These are phyloP conservation scores for Drosophila dives DNA, from an alignment of 2,888 invertebrate genomes.

Conservation along the genomic window DNA sequence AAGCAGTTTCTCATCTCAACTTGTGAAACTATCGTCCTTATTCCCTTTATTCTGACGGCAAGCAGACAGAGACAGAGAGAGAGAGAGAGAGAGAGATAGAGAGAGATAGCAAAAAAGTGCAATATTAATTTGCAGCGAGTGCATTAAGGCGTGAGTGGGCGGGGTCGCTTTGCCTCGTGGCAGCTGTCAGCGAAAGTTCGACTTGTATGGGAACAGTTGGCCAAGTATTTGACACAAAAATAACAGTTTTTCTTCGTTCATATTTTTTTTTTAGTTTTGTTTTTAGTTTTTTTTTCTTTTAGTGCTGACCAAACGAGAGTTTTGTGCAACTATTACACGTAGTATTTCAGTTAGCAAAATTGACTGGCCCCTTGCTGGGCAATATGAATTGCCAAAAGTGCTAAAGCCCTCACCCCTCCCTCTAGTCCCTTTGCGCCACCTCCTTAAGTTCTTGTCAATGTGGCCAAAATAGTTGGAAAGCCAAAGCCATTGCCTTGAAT, in stretches of 20 bases:
- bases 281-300: slow-evolving; percentile 1
- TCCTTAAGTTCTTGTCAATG: slow-evolving; percentile 30
- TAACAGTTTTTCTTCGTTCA: slow-evolving; percentile 70
- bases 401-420: not conserved
- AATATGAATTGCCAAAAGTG: slow-evolving; percentile 41
- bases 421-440: not conserved
- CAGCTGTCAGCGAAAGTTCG: slow-evolving; percentile 79
- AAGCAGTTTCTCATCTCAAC: slow-evolving; percentile 69
- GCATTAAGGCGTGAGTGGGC: slow-evolving; percentile 68
- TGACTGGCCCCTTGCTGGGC: slow-evolving; percentile 38
- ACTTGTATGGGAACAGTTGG: slow-evolving; percentile 75
- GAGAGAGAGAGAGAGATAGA: slow-evolving; percentile 8
- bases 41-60: slow-evolving; percentile 5
- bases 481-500: slow-evolving; percentile 69
- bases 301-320: slow-evolving; percentile 69
- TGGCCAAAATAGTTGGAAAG: slow-evolving; percentile 26
- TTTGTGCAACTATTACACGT: slow-evolving; percentile 67
- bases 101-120: slow-evolving; percentile 48
- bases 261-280: not conserved
- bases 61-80: not conserved
- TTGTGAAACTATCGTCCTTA: slow-evolving; percentile 50
- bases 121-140: slow-evolving; percentile 79
- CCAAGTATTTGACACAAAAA: slow-evolving; percentile 79
- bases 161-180: slow-evolving; percentile 37
- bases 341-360: slow-evolving; percentile 51